phyloP scores from a whole-genome alignment of 2,113 vertebrate genomes.

The Thunnus maccoyii region DNA sequence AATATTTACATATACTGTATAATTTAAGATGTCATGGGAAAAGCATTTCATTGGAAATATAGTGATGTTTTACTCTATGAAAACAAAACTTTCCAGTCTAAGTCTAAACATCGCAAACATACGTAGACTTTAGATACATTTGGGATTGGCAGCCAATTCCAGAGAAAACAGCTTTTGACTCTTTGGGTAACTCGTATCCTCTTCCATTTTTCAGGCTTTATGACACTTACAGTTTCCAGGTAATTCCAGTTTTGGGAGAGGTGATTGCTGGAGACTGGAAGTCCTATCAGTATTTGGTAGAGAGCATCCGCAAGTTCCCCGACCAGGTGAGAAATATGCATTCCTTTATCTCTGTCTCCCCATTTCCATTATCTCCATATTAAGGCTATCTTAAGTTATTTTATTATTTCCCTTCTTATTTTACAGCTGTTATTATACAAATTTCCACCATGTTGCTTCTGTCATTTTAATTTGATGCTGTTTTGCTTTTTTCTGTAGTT shows the following conservation, averaged over 20 bases:
- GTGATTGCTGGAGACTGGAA: constrained; percentile 97
- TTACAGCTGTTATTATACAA: too few species aligned
- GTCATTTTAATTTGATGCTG: too few species aligned
- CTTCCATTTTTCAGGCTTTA: constrained; percentile 87
- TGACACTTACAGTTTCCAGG: constrained; percentile 95
- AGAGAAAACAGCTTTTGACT: background rate
- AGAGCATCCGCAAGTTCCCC: constrained; percentile 95
- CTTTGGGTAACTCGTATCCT: background rate
- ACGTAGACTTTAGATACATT: background rate
- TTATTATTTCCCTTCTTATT: too few species aligned
- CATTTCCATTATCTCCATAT: background rate
- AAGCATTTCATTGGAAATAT: too few species aligned
- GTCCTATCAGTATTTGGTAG: constrained; percentile 96
- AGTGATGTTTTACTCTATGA: too few species aligned
- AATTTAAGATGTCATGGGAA: too few species aligned
- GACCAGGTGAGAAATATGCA: constrained; percentile 85
- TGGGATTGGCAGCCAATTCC: background rate
- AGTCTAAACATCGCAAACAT: too few species aligned
- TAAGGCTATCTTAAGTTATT: too few species aligned
- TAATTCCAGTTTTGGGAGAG: constrained; percentile 96
- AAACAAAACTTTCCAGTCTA: too few species aligned
- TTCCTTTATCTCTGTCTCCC: background rate
- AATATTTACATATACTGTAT: too few species aligned
- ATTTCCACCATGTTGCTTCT: too few species aligned
- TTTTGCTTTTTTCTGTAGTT: too few species aligned